phyloP scores from a whole-genome alignment of 2,113 vertebrate species.

The Mungos mungo region DNA sequence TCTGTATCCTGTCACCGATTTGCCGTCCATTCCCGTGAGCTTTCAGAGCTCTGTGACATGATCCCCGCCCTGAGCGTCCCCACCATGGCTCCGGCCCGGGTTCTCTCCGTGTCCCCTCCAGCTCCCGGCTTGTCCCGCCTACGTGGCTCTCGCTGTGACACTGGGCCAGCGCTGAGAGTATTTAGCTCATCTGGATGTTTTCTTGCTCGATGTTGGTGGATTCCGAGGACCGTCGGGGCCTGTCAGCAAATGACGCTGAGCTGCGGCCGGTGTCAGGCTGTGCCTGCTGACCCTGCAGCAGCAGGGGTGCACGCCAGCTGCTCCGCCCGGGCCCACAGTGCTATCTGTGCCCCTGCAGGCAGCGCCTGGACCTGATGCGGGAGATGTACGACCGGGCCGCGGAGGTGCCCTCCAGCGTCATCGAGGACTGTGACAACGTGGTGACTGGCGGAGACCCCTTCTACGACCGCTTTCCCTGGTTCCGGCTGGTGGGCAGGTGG shows the following conservation, averaged over 20 bases:
- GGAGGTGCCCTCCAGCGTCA: constrained; percentile 92
- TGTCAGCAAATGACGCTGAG: background rate
- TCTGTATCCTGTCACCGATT: fast-evolving
- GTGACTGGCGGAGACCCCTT: constrained; percentile 97
- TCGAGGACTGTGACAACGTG: constrained; percentile 93
- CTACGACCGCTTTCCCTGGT: constrained; percentile 99
- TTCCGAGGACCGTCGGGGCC: background rate
- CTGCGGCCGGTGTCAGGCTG: fast-evolving
- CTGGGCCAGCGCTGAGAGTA: background rate
- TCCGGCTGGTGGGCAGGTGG: constrained; percentile 99
- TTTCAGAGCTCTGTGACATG: fast-evolving
- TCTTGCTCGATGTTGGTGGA: fast-evolving
- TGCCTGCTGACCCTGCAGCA: too few species aligned
- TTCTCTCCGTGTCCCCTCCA: background rate
- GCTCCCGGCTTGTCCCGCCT: fast-evolving
- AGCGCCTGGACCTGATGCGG: constrained; percentile 96
- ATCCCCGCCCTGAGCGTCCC: background rate
- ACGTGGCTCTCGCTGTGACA: fast-evolving
- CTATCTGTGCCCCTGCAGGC: constrained; percentile 83
- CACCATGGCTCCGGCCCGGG: fast-evolving
- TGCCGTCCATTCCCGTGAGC: fast-evolving
- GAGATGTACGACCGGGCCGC: constrained; percentile 98
- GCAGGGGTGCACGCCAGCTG: fast-evolving
- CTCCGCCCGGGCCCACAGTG: fast-evolving
- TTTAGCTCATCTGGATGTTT: fast-evolving